Evolutionary conservation across 2,888 invertebrate genomes (phyloP).

Genomic region (Matsumyia berberina): DNA sequence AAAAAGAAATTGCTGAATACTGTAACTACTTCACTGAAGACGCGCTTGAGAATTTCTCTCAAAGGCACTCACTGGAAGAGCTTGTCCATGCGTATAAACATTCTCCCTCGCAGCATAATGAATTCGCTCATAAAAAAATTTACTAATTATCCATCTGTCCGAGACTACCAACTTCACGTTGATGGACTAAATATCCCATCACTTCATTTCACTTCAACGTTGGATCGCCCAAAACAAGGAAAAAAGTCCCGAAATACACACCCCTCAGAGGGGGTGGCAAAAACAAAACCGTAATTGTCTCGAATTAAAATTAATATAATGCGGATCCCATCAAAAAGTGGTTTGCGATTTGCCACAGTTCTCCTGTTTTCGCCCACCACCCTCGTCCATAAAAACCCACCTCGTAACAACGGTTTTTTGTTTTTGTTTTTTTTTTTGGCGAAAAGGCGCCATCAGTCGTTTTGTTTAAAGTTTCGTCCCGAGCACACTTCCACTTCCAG

Average conservation of each 20-base stretch:
- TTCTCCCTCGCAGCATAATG: neutral
- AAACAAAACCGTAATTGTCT: conserved; percentile 54
- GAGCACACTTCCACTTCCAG: conserved; percentile 1
- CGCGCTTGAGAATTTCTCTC: too few species aligned
- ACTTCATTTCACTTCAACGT: conserved; percentile 26
- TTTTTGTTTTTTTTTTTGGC: too few species aligned
- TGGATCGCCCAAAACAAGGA: neutral
- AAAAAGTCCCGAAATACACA: neutral
- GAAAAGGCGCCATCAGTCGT: conserved; percentile 57
- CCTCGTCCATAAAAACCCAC: conserved; percentile 14
- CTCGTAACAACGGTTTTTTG: conserved; percentile 28
- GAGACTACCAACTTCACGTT: neutral
- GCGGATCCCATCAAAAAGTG: conserved; percentile 60
- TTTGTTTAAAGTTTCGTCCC: conserved; percentile 59
- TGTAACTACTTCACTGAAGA: too few species aligned
- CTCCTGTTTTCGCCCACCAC: conserved; percentile 1
- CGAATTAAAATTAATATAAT: conserved; percentile 69
- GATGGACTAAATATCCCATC: conserved; percentile 28
- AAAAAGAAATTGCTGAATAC: too few species aligned
- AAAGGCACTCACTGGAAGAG: too few species aligned
- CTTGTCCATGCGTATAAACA: neutral
- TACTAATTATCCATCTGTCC: conserved; percentile 24
- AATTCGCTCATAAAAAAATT: conserved; percentile 18
- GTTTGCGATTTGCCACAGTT: conserved; percentile 46
- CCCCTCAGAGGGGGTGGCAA: neutral